Percentiles rank a stretch among this genome's conserved stretches.
Conservation (phyloP, 2,797 vertebrate genomes). For the Cryptoprocta ferox region DNA sequence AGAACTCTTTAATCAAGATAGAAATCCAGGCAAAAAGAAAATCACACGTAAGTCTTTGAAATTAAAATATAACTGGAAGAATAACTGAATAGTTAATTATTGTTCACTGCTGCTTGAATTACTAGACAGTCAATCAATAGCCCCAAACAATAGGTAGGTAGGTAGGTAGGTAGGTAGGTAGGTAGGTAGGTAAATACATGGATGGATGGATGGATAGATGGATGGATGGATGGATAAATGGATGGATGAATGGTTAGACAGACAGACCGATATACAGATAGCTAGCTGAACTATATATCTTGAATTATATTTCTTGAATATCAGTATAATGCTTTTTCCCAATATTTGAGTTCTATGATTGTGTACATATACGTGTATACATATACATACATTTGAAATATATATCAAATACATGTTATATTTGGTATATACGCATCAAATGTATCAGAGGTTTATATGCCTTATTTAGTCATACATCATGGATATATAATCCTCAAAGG, state of each 20-base stretch:
- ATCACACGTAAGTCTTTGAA: slow-evolving; percentile 17
- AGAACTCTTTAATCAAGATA: slow-evolving; percentile 41
- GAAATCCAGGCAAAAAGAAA: not conserved
- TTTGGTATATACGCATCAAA: not conserved
- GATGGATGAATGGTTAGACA: not conserved
- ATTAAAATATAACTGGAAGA: slow-evolving; percentile 53
- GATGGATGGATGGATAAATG: not conserved
- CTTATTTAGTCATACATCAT: not conserved
- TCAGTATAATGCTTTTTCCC: not conserved
- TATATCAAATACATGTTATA: not conserved
- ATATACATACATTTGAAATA: not conserved
- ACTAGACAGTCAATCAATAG: not conserved
- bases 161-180: not conserved
- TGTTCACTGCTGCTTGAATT: not conserved
- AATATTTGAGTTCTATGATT: not conserved
- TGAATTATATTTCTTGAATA: not conserved
- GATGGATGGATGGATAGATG: not conserved
- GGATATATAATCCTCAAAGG: not conserved
- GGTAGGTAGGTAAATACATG: not conserved
- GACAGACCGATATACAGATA: not conserved
- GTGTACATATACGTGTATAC: not conserved
- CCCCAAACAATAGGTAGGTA: not conserved
- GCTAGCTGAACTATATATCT: not conserved
- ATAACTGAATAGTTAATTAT: not conserved
- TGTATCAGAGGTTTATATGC: not conserved